These are phyloP conservation scores for Cydia fagiglandana DNA, from an alignment of 1,140 invertebrate genomes.

Conservation along the genomic window DNA sequence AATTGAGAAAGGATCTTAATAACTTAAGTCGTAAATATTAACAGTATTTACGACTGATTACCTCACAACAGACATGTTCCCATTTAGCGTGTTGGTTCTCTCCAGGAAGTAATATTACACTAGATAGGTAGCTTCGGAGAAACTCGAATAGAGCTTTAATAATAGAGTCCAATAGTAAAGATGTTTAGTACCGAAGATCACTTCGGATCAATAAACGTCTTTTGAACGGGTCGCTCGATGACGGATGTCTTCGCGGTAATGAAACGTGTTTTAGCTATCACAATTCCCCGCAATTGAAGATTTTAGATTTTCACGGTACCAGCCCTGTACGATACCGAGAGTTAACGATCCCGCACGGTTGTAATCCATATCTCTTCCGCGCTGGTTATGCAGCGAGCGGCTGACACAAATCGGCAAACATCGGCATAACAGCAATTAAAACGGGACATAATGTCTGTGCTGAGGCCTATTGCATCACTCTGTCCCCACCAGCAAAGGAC, in stretches of 20 bases:
- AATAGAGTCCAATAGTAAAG: background rate
- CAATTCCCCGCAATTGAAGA: too few relatives aligned
- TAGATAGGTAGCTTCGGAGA: background rate
- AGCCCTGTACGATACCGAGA: background rate
- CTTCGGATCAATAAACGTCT: too few relatives aligned
- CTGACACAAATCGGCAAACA: constrained; percentile 28
- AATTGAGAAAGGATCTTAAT: background rate
- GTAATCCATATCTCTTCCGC: constrained; percentile 51
- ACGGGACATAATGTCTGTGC: constrained; percentile 52
- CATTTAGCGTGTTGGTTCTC: background rate
- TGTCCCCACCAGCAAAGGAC: constrained; percentile 78
- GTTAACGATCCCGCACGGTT: background rate
- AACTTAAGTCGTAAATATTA: background rate
- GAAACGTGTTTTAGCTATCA: too few relatives aligned
- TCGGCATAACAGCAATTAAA: constrained; percentile 48
- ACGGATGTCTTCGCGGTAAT: too few relatives aligned
- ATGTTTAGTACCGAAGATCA: background rate
- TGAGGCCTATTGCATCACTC: constrained; percentile 69
- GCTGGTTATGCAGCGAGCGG: constrained; percentile 32
- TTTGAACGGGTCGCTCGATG: too few relatives aligned
- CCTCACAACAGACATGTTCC: background rate
- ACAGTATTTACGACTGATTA: background rate
- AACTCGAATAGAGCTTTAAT: background rate
- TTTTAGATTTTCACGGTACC: too few relatives aligned
- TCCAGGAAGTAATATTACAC: background rate